These are phyloP conservation scores for Podiceps cristatus DNA, from an alignment of 2,113 vertebrate genomes.

Conservation along the genomic window DNA sequence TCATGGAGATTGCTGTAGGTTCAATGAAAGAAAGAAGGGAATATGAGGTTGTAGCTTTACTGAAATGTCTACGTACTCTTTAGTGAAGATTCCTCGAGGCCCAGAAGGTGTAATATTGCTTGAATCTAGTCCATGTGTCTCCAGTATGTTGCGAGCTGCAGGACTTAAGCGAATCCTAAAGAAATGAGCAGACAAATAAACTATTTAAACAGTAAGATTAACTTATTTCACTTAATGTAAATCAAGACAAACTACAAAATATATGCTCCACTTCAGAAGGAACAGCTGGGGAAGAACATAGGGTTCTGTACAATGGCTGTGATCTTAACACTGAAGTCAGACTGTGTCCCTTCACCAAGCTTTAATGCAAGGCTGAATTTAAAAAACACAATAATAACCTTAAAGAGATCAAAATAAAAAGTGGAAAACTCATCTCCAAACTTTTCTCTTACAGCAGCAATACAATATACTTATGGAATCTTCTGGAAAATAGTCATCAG, in stretches of 20 bases:
- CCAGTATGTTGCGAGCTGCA: conserved; percentile 92
- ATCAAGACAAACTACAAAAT: neutral
- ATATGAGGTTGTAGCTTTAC: neutral
- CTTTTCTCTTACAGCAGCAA: neutral
- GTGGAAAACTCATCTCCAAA: neutral
- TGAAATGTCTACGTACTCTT: conserved; percentile 87
- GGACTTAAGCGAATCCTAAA: conserved; percentile 91
- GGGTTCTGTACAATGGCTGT: neutral
- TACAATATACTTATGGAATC: neutral
- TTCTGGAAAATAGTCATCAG: neutral
- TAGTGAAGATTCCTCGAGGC: conserved; percentile 92
- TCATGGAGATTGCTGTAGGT: neutral
- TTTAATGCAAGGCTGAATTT: neutral
- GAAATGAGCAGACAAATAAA: neutral
- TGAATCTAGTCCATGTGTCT: conserved; percentile 85
- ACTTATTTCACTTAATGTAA: neutral
- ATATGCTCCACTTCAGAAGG: neutral
- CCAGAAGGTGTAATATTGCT: conserved; percentile 84
- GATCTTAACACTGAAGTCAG: neutral
- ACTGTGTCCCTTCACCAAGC: neutral
- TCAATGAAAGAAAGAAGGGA: neutral
- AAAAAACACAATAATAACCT: neutral
- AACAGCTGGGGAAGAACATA: neutral
- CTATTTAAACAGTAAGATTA: neutral
- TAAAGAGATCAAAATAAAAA: neutral